These are phyloP conservation scores for Thermophis baileyi DNA, from an alignment of 2,113 vertebrate genomes.

Conservation along the genomic window DNA sequence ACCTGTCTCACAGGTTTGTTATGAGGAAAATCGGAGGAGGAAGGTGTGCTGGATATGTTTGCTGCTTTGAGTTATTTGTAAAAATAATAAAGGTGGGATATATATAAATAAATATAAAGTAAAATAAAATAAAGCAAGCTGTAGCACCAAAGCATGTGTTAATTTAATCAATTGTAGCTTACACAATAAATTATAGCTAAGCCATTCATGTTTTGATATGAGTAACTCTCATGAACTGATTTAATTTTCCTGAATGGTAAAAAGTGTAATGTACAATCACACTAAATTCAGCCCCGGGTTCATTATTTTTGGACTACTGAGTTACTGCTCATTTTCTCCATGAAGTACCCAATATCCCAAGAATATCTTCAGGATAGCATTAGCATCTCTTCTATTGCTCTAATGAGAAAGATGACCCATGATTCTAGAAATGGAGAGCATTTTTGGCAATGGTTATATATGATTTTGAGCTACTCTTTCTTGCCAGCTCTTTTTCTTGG, in stretches of 20 bases:
- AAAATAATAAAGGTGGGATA: too few relatives aligned
- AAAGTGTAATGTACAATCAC: background rate
- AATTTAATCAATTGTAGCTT: background rate
- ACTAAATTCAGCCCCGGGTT: background rate
- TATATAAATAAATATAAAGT: too few relatives aligned
- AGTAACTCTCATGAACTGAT: background rate
- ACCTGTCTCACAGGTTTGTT: too few relatives aligned
- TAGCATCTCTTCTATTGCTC: too few relatives aligned
- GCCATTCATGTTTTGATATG: background rate
- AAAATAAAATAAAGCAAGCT: background rate
- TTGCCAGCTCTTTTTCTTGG: background rate
- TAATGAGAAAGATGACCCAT: too few relatives aligned
- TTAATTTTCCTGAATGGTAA: background rate
- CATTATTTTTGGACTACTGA: background rate
- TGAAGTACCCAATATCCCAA: too few relatives aligned
- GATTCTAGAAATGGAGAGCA: background rate
- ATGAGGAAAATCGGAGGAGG: too few relatives aligned
- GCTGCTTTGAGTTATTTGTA: too few relatives aligned
- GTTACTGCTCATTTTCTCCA: too few relatives aligned
- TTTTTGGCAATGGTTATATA: background rate
- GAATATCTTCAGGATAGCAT: too few relatives aligned
- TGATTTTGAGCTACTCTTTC: background rate
- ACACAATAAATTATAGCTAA: background rate
- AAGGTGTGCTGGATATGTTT: too few relatives aligned
- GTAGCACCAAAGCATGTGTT: background rate